A percentile compares a stretch with the other conserved stretches of the same genome.
phyloP scores from a whole-genome alignment of 1,140 invertebrate species.

The Antheraea pernyi region DNA sequence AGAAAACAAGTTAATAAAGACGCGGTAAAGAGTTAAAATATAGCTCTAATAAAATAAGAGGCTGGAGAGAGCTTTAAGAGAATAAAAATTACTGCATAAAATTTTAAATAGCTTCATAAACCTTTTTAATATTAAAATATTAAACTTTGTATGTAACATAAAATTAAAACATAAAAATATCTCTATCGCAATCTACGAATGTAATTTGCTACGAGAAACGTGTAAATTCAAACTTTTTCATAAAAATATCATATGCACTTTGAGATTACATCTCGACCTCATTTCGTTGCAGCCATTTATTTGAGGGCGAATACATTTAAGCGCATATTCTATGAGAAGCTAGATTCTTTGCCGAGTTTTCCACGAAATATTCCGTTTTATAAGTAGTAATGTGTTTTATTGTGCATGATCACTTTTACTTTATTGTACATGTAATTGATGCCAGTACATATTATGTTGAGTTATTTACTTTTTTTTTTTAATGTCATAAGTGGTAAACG shows the following conservation, averaged over 20 bases:
- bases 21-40: no score
- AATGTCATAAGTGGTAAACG: no score
- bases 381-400: neutral
- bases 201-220: conserved; percentile 5
- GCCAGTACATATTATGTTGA: no score
- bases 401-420: no score
- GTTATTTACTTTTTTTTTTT: no score
- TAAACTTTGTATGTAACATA: neutral
- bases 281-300: conserved; percentile 15
- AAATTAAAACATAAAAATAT: neutral
- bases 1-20: no score
- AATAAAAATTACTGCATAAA: neutral
- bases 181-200: neutral
- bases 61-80: no score
- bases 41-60: no score
- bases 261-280: conserved; percentile 27
- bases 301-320: conserved; percentile 12
- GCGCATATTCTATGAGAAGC: neutral
- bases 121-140: neutral
- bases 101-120: neutral
- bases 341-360: neutral
- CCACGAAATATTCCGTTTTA: neutral
- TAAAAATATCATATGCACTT: conserved; percentile 8
- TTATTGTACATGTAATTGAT: no score
- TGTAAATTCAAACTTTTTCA: conserved; percentile 1